These are phyloP conservation scores for Erebia aethiops DNA, from an alignment of 2,888 invertebrate genomes.

Conservation along the genomic window DNA sequence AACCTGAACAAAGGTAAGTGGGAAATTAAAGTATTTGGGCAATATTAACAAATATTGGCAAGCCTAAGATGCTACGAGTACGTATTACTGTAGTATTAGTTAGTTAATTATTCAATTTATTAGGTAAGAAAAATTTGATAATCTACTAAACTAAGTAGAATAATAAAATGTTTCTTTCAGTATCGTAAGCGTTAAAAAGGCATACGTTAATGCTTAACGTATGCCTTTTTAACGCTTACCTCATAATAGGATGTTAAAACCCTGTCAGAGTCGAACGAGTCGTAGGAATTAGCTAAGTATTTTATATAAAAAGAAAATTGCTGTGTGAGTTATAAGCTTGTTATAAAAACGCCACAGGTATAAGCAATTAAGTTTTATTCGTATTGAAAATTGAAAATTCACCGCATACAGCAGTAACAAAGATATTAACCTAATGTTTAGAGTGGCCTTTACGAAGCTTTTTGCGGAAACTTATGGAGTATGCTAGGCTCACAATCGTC, in stretches of 20 bases:
- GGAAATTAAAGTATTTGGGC: no score
- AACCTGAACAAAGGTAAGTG: no score
- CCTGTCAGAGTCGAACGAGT: neutral
- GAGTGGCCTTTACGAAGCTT: neutral
- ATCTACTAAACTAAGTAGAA: no score
- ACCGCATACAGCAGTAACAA: neutral
- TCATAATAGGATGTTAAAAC: neutral
- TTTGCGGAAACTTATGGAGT: neutral
- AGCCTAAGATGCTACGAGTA: no score
- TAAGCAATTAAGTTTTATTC: constrained; percentile 14
- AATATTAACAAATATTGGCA: no score
- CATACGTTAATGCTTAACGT: neutral
- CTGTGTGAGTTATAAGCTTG: constrained; percentile 9
- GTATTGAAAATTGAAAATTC: constrained; percentile 28
- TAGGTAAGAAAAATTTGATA: no score
- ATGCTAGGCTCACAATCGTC: no score
- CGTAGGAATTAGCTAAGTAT: constrained; percentile 1
- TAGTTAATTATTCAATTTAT: no score
- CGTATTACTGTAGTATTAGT: no score
- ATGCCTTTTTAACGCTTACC: neutral
- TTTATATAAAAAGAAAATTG: constrained; percentile 8
- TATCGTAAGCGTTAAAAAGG: neutral
- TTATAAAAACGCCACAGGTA: constrained; percentile 11
- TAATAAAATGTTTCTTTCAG: no score
- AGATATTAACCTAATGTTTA: neutral